Conservation (phyloP, 2,113 vertebrate species). For the Lagenorhynchus albirostris region DNA sequence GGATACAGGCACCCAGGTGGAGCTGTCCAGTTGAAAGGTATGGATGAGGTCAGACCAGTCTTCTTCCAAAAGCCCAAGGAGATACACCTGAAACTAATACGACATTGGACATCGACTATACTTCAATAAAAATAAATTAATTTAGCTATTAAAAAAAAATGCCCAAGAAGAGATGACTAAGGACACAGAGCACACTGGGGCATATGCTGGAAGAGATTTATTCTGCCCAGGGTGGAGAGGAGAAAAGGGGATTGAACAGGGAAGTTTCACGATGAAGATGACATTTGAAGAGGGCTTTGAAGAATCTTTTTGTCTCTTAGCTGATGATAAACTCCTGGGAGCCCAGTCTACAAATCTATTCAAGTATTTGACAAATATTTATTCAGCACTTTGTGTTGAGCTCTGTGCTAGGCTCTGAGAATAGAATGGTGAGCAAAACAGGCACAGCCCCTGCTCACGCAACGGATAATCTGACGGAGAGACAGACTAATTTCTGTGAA, state of each 20-base stretch:
- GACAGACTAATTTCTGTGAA: not conserved
- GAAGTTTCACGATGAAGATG: not conserved
- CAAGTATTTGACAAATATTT: not conserved
- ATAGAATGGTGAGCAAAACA: not conserved
- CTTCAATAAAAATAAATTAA: not conserved
- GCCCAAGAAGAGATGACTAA: not conserved
- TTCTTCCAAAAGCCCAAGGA: not conserved
- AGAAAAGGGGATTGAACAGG: not conserved
- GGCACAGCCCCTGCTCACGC: not conserved
- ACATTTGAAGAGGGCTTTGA: not conserved
- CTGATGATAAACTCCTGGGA: not conserved
- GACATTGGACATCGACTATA: not conserved
- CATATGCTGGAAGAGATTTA: accelerated
- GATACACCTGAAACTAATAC: not conserved
- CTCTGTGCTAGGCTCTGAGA: not conserved
- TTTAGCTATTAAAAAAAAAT: not conserved
- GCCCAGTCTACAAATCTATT: not conserved
- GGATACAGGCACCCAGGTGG: not conserved
- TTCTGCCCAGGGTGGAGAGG: not conserved
- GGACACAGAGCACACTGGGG: not conserved
- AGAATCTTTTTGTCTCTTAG: not conserved
- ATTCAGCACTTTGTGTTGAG: not conserved
- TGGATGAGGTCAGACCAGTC: not conserved
- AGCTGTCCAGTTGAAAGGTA: not conserved
- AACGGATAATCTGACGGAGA: not conserved